phyloP scores from a whole-genome alignment of 2,797 vertebrate species.

The Aulostomus chinensis region DNA sequence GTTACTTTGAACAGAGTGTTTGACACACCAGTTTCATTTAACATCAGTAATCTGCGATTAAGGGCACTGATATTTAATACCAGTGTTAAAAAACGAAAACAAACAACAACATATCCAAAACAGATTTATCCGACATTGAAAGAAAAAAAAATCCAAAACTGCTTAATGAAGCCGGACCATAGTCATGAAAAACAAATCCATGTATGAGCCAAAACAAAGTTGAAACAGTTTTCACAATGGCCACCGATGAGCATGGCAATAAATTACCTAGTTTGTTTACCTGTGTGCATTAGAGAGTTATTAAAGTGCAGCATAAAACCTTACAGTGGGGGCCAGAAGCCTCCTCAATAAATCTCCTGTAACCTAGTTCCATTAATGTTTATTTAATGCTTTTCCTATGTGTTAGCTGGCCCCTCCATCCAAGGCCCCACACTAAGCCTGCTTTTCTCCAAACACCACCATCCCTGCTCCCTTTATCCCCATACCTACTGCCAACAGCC shows the following conservation, averaged over 20 bases:
- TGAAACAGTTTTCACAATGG: conserved; percentile 53
- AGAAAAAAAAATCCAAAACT: conserved; percentile 8
- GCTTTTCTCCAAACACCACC: conserved; percentile 70
- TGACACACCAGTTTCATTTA: conserved; percentile 53
- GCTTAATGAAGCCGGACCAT: conserved; percentile 11
- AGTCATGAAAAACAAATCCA: conserved; percentile 33
- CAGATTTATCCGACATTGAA: conserved; percentile 55
- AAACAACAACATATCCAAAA: conserved; percentile 64
- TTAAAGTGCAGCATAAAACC: conserved; percentile 78
- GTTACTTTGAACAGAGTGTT: conserved; percentile 48
- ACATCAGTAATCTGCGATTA: conserved; percentile 71
- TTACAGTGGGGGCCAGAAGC: conserved; percentile 73
- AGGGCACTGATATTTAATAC: conserved; percentile 53
- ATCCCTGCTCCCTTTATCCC: conserved; percentile 69
- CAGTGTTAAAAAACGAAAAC: conserved; percentile 46
- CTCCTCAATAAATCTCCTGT: conserved; percentile 82
- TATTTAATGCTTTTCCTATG: conserved; percentile 81
- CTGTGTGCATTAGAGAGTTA: conserved; percentile 80
- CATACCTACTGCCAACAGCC: conserved; percentile 66
- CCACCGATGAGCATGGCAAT: conserved; percentile 70
- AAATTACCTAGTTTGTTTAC: conserved; percentile 82
- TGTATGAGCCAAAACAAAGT: conserved; percentile 44
- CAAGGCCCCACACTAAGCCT: conserved; percentile 73
- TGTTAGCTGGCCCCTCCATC: conserved; percentile 69
- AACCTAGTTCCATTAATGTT: conserved; percentile 87